Conservation (phyloP, 2,888 invertebrate genomes). For the Cantharis flavilabris region DNA sequence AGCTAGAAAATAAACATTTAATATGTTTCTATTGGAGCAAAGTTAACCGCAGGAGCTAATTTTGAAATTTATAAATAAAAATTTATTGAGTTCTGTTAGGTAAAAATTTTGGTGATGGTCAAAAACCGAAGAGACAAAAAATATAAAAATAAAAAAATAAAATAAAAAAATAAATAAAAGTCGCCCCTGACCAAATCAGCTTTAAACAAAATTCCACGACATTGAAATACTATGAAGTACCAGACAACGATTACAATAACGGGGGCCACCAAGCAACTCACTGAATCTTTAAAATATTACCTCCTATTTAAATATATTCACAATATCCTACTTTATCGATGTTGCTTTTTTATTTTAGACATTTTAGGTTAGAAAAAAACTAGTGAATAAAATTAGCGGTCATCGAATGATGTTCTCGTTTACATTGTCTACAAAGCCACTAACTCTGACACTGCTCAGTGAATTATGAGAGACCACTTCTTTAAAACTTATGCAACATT, state of each 20-base stretch:
- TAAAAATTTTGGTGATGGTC: neutral
- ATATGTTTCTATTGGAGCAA: neutral
- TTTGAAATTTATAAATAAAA: neutral
- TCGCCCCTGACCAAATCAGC: conserved; percentile 31
- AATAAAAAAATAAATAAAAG: conserved; percentile 30
- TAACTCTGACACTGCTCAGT: conserved; percentile 40
- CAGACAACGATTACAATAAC: conserved; percentile 35
- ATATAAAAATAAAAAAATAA: conserved; percentile 6
- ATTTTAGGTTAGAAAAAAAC: conserved; percentile 4
- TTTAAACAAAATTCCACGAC: conserved; percentile 34
- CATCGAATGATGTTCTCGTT: conserved; percentile 21
- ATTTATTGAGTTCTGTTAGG: neutral
- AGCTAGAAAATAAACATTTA: neutral
- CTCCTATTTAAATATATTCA: conserved; percentile 26
- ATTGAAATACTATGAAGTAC: conserved; percentile 34
- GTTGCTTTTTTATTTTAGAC: neutral
- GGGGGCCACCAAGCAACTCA: conserved; percentile 35
- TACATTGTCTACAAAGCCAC: conserved; percentile 31
- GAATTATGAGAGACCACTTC: conserved; percentile 40
- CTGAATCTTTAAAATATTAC: conserved; percentile 35
- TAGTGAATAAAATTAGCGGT: conserved; percentile 23
- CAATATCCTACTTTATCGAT: conserved; percentile 2
- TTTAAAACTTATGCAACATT: conserved; percentile 41
- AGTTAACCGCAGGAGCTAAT: neutral
- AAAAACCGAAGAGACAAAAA: conserved; percentile 14